Percentiles rank a stretch among this genome's conserved stretches.
Conservation (phyloP, 2,888 invertebrate species). For the Pachycephus smyrnensis region DNA sequence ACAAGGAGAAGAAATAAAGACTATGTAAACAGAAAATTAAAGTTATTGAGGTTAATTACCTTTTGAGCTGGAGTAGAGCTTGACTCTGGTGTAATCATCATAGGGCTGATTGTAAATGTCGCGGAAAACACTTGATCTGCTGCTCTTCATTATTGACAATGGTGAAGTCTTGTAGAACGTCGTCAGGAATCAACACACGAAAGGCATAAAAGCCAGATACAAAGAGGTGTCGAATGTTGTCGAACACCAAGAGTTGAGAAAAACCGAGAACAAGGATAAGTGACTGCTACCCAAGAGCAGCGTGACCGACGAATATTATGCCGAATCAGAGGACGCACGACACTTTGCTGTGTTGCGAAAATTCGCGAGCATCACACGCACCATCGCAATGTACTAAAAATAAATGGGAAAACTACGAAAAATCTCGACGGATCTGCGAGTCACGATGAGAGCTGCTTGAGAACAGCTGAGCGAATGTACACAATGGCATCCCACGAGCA, state of each 20-base stretch:
- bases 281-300: neutral
- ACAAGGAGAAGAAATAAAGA: neutral
- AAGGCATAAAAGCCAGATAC: constrained; percentile 25
- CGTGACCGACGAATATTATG: constrained; percentile 28
- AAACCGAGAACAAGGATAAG: constrained; percentile 15
- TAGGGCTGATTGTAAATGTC: constrained; percentile 70
- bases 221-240: constrained; percentile 6
- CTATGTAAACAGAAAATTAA: neutral
- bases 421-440: constrained; percentile 30
- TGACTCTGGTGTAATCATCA: constrained; percentile 63
- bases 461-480: constrained; percentile 50
- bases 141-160: constrained; percentile 50
- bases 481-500: constrained; percentile 29
- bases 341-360: constrained; percentile 47
- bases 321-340: constrained; percentile 32
- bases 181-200: constrained; percentile 10
- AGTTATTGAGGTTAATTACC: constrained; percentile 40
- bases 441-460: constrained; percentile 16
- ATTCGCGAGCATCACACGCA: constrained; percentile 39
- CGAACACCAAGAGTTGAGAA: constrained; percentile 22
- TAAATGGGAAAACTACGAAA: constrained; percentile 44
- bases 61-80: constrained; percentile 62
- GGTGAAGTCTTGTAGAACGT: constrained; percentile 17
- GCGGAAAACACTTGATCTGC: constrained; percentile 65
- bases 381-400: constrained; percentile 56